Evolutionary conservation across 2,797 vertebrate species (phyloP).

Genomic region (Darevskia mixta): DNA sequence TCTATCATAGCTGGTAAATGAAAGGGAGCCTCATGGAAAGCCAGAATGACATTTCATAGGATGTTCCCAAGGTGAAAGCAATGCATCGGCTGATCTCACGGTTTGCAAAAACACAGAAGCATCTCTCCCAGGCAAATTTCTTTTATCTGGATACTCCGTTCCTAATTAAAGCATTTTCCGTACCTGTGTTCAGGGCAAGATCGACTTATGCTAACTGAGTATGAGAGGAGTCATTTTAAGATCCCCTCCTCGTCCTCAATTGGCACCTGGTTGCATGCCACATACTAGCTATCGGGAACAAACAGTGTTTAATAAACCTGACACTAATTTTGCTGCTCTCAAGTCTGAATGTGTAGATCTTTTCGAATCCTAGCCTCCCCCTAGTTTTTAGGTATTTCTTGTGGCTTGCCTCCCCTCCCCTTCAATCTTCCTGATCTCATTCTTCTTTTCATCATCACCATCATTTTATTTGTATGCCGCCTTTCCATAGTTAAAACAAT

Average conservation of each 20-base stretch:
- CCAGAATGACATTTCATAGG: slow-evolving; percentile 8
- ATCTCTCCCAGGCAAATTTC: slow-evolving; percentile 7
- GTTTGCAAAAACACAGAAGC: slow-evolving; percentile 15
- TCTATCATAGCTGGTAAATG: slow-evolving; percentile 24
- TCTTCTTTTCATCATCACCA: not conserved
- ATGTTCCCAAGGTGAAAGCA: slow-evolving; percentile 29
- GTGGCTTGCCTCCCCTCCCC: not conserved
- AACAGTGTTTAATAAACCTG: not conserved
- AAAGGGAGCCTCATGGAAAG: slow-evolving; percentile 21
- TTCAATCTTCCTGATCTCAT: not conserved
- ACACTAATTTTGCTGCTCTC: not conserved
- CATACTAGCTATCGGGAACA: not conserved
- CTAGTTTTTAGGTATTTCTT: not conserved
- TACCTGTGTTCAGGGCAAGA: not conserved
- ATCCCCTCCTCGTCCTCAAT: too few species aligned
- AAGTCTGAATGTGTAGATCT: not conserved
- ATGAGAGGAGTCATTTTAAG: not conserved
- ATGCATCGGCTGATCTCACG: slow-evolving; percentile 4
- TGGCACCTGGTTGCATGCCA: not conserved
- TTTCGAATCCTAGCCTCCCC: not conserved
- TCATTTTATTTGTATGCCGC: too few species aligned
- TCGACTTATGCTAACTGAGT: not conserved
- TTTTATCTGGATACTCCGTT: slow-evolving; percentile 26
- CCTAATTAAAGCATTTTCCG: slow-evolving; percentile 31
- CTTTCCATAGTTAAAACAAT: too few species aligned